A percentile compares a stretch with the other conserved stretches of the same genome.
These are phyloP conservation scores for Drosophila bocqueti DNA, from an alignment of 1,140 invertebrate genomes.

Conservation along the genomic window DNA sequence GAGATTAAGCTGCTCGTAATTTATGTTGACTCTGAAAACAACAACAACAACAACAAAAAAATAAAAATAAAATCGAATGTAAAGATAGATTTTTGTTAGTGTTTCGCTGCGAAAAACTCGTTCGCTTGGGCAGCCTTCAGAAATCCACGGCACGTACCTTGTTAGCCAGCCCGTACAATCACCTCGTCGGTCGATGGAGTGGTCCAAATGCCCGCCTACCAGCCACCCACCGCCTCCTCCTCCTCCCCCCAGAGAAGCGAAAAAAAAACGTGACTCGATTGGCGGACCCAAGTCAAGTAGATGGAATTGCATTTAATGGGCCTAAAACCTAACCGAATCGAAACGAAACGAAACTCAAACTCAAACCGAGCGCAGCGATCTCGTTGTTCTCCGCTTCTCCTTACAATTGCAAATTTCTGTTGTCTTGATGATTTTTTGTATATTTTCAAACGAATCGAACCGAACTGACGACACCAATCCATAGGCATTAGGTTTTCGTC, in stretches of 20 bases:
- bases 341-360: constrained; percentile 16
- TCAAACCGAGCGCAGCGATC: constrained; percentile 30
- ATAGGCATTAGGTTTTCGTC: constrained; percentile 51
- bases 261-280: constrained; percentile 68
- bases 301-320: constrained; percentile 79
- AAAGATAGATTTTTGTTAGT: constrained; percentile 64
- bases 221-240: neutral
- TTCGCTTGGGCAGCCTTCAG: constrained; percentile 76
- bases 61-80: constrained; percentile 61
- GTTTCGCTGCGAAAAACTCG: constrained; percentile 51
- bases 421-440: constrained; percentile 55
- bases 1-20: constrained; percentile 73
- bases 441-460: neutral
- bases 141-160: constrained; percentile 70
- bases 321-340: constrained; percentile 36
- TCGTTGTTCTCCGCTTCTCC: constrained; percentile 34
- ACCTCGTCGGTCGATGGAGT: constrained; percentile 54
- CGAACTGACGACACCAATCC: constrained; percentile 68
- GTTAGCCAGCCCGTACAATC: constrained; percentile 76
- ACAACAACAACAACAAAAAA: constrained; percentile 2
- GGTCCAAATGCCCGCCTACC: constrained; percentile 23
- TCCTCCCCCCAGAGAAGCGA: neutral
- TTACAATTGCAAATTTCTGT: constrained; percentile 73
- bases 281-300: constrained; percentile 64
- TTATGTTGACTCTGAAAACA: constrained; percentile 79